Percentiles rank a stretch among this genome's conserved stretches.
These are phyloP conservation scores for Micrasema longulum DNA, from an alignment of 1,140 invertebrate species.

Conservation along the genomic window DNA sequence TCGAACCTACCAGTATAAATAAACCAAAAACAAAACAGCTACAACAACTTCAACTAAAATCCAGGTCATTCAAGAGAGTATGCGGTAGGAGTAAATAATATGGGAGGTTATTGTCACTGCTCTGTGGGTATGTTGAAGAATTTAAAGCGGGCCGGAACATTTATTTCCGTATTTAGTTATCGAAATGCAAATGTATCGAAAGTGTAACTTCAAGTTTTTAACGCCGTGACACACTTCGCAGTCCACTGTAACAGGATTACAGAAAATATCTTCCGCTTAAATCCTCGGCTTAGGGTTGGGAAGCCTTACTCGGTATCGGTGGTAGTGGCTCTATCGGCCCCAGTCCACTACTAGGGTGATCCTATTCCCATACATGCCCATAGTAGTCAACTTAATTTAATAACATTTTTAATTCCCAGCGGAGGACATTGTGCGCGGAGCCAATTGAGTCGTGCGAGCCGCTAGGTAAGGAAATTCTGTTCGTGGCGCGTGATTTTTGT, in stretches of 20 bases:
- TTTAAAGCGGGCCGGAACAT: no score
- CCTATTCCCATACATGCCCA: constrained; percentile 37
- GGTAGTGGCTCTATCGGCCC: background rate
- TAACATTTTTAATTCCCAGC: constrained; percentile 59
- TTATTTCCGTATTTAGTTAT: no score
- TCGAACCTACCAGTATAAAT: no score
- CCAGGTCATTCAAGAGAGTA: no score
- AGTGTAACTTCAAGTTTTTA: background rate
- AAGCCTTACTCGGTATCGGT: constrained; percentile 37
- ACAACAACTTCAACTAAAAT: no score
- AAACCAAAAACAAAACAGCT: no score
- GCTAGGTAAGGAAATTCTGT: constrained; percentile 57
- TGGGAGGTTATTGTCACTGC: no score
- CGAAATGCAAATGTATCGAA: no score
- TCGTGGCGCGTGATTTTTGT: constrained; percentile 53
- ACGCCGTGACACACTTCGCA: constrained; percentile 35
- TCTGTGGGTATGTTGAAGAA: no score
- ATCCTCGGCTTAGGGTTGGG: constrained; percentile 47
- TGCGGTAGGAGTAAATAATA: no score
- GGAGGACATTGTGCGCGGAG: constrained; percentile 38
- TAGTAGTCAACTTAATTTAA: constrained; percentile 67
- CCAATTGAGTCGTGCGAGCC: constrained; percentile 57
- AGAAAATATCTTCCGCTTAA: constrained; percentile 48
- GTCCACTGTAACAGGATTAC: constrained; percentile 51
- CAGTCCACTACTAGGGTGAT: constrained; percentile 16